These are phyloP conservation scores for Chloroclystis v-ata DNA, from an alignment of 2,888 invertebrate genomes.

Conservation along the genomic window DNA sequence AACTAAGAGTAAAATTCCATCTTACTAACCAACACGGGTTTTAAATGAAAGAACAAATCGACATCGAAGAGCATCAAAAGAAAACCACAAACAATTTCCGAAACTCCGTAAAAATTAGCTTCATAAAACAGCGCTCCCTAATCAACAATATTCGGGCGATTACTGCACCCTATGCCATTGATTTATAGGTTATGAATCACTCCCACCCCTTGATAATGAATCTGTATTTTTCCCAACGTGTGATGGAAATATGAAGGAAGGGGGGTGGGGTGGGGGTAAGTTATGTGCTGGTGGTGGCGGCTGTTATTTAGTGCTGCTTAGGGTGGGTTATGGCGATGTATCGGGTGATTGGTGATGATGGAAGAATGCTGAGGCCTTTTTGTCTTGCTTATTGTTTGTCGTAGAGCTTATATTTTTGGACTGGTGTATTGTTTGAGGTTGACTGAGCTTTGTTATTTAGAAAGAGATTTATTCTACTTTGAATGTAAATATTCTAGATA, in stretches of 20 bases:
- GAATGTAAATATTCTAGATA: no score
- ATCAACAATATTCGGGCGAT: constrained; percentile 69
- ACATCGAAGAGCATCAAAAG: no score
- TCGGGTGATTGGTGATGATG: constrained; percentile 36
- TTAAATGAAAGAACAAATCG: no score
- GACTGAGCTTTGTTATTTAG: no score
- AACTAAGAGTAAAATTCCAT: no score
- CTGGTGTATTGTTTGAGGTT: no score
- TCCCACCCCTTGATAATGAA: constrained; percentile 65
- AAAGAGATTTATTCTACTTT: no score
- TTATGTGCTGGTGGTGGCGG: constrained; percentile 37
- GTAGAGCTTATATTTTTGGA: no score
- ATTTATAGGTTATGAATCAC: constrained; percentile 78
- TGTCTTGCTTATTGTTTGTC: neutral
- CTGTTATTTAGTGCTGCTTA: constrained; percentile 33
- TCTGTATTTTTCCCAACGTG: constrained; percentile 69
- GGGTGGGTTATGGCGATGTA: constrained; percentile 29
- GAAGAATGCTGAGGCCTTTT: constrained; percentile 16
- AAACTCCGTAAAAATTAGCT: constrained; percentile 13
- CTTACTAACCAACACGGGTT: no score
- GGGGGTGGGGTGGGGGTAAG: constrained; percentile 41
- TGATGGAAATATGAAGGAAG: constrained; percentile 70
- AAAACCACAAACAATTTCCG: neutral
- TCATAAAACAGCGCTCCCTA: constrained; percentile 23
- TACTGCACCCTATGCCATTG: constrained; percentile 65